phyloP scores from a whole-genome alignment of 2,888 invertebrate genomes.

The Rhagium mordax region DNA sequence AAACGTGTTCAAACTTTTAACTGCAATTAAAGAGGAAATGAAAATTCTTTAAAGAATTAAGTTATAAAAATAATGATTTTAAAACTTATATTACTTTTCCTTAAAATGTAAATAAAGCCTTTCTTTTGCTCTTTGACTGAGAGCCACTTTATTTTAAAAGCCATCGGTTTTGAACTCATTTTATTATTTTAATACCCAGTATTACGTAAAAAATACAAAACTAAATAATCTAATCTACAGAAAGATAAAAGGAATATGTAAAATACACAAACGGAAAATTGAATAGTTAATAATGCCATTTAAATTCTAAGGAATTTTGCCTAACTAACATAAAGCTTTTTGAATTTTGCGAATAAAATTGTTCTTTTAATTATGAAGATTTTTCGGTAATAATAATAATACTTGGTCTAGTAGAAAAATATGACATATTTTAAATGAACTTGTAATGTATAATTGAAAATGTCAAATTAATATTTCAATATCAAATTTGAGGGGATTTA shows the following conservation, averaged over 20 bases:
- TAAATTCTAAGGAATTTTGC: too few species aligned
- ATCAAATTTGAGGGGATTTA: too few species aligned
- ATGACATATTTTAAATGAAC: not conserved
- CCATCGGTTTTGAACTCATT: not conserved
- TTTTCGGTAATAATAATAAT: too few species aligned
- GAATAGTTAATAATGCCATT: too few species aligned
- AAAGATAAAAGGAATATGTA: not conserved
- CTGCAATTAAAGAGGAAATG: slow-evolving; percentile 58
- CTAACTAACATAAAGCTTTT: too few species aligned
- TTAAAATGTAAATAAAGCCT: slow-evolving; percentile 10
- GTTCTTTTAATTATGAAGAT: too few species aligned
- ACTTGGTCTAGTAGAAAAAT: too few species aligned
- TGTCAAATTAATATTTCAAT: too few species aligned
- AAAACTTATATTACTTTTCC: slow-evolving; percentile 42
- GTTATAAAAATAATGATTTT: slow-evolving; percentile 49
- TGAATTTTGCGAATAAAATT: too few species aligned
- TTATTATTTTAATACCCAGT: not conserved
- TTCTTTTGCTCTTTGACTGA: not conserved
- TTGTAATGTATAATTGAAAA: too few species aligned
- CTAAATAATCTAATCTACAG: not conserved
- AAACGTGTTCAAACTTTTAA: slow-evolving; percentile 58
- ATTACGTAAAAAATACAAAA: not conserved
- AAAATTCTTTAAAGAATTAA: slow-evolving; percentile 55
- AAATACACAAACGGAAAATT: not conserved
- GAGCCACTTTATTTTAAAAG: not conserved